Base-by-base conservation (phyloP, 2,888 invertebrate genomes). In the Hirtodrosophila duncani region DNA sequence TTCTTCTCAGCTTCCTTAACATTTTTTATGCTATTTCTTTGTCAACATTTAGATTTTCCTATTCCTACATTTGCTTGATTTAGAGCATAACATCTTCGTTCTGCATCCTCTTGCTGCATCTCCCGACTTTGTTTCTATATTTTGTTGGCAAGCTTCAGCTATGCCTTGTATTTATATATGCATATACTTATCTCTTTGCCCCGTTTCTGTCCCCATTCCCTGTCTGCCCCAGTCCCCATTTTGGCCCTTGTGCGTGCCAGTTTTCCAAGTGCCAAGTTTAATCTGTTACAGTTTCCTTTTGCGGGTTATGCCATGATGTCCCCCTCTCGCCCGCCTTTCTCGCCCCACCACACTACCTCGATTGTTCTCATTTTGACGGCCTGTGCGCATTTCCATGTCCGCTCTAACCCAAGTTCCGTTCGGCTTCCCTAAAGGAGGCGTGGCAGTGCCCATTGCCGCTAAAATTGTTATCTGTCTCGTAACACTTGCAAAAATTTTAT, bases 241-340 rank as follows among this genome's bases (percentile, higher is more conserved):
- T 18, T n/a, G n/a, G n/a, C 38, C 48, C 27, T 56, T 60, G 46
- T 61, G 62, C 55, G 46, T 59, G 46, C 38, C 56, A 59, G 57
- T 43, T 50, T 66, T 53, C 36, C 69, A 61, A 74, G 81, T 74
- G 79, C 81, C 70, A 78, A 70, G 75, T 62, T 74, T 81, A 75
- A 75, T 81, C 74, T 74, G 75, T 59, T 81, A 45, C 49, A 61
- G 74, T 64, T 81, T 68, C 74, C 81, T 78, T 45, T 80, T 59
- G 57, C 58, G 52, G 46, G 34, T 60, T 65, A 60, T 45, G 56
- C n/a, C n/a, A n/a, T n/a, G n/a, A n/a, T n/a, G 34, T 53, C 51
- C 56, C 48, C 53, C 44, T 46, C 44, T 45, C 52, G 33, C 20
- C 1, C 17, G 34, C 18, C 17, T 2, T 13, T 9, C n/a, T 9